phyloP scores from a whole-genome alignment of 2,113 vertebrate genomes.

The Gobius niger region DNA sequence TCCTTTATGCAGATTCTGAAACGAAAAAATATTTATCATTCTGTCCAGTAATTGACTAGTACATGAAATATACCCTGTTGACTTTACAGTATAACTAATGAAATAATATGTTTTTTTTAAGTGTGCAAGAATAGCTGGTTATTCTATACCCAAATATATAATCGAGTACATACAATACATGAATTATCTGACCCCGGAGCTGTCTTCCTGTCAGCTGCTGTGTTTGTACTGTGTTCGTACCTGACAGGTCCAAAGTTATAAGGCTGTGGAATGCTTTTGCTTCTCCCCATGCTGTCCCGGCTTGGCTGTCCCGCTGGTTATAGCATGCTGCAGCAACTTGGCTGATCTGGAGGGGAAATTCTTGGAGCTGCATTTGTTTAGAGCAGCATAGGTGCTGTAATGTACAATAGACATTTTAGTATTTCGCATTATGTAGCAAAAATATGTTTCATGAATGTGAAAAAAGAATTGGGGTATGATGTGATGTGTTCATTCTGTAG shows the following conservation, averaged over 20 bases:
- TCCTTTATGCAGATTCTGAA: too few species aligned
- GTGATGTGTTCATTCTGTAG: too few species aligned
- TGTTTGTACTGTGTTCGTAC: slow-evolving; percentile 58
- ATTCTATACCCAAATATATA: slow-evolving; percentile 57
- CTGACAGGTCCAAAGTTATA: slow-evolving; percentile 48
- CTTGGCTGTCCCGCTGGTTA: slow-evolving; percentile 48
- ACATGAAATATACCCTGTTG: too few species aligned
- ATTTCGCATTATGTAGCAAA: background rate
- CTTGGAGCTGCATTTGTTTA: slow-evolving; percentile 20
- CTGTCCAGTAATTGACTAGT: too few species aligned
- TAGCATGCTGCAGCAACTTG: slow-evolving; percentile 27
- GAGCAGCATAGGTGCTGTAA: background rate
- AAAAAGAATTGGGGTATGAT: too few species aligned
- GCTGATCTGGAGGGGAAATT: slow-evolving; percentile 28
- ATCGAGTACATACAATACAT: slow-evolving; percentile 58
- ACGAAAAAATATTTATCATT: too few species aligned
- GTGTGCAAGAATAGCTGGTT: slow-evolving; percentile 16
- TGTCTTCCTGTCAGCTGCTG: slow-evolving; percentile 23
- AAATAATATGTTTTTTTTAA: background rate
- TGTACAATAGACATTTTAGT: background rate
- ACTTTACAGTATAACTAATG: background rate
- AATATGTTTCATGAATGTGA: too few species aligned
- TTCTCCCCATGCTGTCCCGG: slow-evolving; percentile 36
- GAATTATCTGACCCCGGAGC: slow-evolving; percentile 42
- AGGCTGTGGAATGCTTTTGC: slow-evolving; percentile 57